Conservation (phyloP, 2,797 vertebrate species). For the Simalia tracyae region DNA sequence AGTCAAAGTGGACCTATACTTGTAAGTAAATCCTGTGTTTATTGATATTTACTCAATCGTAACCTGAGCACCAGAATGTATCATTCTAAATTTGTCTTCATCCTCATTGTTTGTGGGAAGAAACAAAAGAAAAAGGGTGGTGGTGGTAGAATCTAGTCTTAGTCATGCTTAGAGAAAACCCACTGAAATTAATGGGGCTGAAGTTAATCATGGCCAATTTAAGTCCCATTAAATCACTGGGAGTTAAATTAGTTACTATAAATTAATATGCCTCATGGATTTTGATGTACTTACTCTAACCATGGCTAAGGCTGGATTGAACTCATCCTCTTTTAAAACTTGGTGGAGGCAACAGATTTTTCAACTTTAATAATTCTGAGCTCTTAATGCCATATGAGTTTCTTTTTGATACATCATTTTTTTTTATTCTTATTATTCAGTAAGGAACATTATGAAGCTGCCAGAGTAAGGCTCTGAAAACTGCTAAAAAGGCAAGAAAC, state of each 20-base stretch:
- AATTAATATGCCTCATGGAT: background rate
- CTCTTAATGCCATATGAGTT: background rate
- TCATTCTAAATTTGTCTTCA: background rate
- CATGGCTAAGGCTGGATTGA: background rate
- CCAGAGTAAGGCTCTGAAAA: constrained; percentile 13
- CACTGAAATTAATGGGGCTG: background rate
- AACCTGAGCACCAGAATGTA: background rate
- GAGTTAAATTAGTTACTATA: background rate
- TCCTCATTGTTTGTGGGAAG: background rate
- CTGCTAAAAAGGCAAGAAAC: background rate
- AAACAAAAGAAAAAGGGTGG: background rate
- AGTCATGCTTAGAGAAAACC: background rate
- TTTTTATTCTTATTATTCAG: background rate
- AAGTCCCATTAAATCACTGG: background rate
- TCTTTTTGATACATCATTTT: background rate
- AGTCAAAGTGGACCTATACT: background rate
- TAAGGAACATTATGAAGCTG: constrained; percentile 21
- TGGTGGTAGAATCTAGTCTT: background rate
- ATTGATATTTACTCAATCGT: background rate
- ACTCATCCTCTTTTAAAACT: constrained; percentile 16
- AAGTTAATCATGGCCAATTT: background rate
- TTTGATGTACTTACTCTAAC: background rate
- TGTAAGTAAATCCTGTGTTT: background rate
- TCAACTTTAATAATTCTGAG: background rate
- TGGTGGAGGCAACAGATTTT: background rate